phyloP scores from a whole-genome alignment of 2,113 vertebrate genomes.

The Chroicocephalus ridibundus region DNA sequence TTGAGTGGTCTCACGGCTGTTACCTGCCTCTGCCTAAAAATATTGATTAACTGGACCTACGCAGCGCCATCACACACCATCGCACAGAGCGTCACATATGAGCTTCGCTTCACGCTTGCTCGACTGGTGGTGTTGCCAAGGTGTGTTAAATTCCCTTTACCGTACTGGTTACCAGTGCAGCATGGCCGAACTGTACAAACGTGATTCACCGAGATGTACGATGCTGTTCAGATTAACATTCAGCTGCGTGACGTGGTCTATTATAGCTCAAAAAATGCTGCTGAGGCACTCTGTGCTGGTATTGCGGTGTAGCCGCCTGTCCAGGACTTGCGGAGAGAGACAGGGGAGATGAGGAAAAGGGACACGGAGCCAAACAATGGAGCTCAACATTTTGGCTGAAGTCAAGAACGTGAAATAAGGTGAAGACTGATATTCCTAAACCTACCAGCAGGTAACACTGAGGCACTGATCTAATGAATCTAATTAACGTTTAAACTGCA shows the following conservation, averaged over 20 bases:
- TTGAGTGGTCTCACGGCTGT: not conserved
- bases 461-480: not conserved
- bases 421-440: not conserved
- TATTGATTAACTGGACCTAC: fast-evolving
- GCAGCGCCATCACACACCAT: not conserved
- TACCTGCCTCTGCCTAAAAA: not conserved
- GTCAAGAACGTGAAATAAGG: not conserved
- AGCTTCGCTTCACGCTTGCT: not conserved
- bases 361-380: not conserved
- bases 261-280: not conserved
- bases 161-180: not conserved
- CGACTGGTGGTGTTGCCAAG: not conserved
- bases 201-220: fast-evolving
- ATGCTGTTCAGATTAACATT: too few relatives aligned
- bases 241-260: not conserved
- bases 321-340: not conserved
- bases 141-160: too few relatives aligned
- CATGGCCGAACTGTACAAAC: fast-evolving
- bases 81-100: too few relatives aligned
- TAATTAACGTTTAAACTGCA: not conserved
- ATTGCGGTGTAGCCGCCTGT: too few relatives aligned
- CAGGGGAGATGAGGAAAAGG: not conserved
- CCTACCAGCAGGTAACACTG: not conserved
- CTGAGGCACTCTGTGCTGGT: too few relatives aligned
- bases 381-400: not conserved